Evolutionary conservation across 2,888 invertebrate species (phyloP).

Genomic region (Microctonus aethiopoides): DNA sequence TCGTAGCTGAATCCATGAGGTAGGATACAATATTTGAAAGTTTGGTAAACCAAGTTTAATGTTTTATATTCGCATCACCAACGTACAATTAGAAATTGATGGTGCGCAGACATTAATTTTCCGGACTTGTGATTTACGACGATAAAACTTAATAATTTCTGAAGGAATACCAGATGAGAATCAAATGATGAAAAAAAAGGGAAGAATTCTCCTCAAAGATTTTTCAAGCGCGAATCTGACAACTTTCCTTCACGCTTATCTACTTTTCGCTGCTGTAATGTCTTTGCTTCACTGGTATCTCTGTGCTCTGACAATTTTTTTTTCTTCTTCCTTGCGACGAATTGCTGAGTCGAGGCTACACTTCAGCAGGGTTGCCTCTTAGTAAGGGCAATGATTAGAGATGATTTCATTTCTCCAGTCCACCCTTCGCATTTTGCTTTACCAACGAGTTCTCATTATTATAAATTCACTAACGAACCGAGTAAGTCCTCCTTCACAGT

Average conservation of each 20-base stretch:
- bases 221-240: slow-evolving; percentile 21
- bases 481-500: no score
- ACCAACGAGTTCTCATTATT: slow-evolving; percentile 53
- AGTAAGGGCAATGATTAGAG: slow-evolving; percentile 55
- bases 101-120: slow-evolving; percentile 13
- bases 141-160: not conserved
- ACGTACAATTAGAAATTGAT: slow-evolving; percentile 11
- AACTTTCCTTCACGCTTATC: slow-evolving; percentile 34
- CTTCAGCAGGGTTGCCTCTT: slow-evolving; percentile 40
- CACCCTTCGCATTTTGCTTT: slow-evolving; percentile 38
- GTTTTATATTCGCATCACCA: slow-evolving; percentile 19
- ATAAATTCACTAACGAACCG: no score
- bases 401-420: slow-evolving; percentile 57
- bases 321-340: not conserved
- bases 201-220: slow-evolving; percentile 20
- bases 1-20: not conserved
- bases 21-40: slow-evolving; percentile 5
- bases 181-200: not conserved
- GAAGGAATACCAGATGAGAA: not conserved
- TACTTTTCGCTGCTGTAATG: slow-evolving; percentile 22
- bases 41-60: slow-evolving; percentile 11
- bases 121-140: slow-evolving; percentile 15
- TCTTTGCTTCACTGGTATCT: slow-evolving; percentile 9
- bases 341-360: slow-evolving; percentile 46
- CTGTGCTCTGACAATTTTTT: not conserved